Base-by-base conservation (phyloP, 2,888 invertebrate genomes). In the Orchesella flavescens region DNA sequence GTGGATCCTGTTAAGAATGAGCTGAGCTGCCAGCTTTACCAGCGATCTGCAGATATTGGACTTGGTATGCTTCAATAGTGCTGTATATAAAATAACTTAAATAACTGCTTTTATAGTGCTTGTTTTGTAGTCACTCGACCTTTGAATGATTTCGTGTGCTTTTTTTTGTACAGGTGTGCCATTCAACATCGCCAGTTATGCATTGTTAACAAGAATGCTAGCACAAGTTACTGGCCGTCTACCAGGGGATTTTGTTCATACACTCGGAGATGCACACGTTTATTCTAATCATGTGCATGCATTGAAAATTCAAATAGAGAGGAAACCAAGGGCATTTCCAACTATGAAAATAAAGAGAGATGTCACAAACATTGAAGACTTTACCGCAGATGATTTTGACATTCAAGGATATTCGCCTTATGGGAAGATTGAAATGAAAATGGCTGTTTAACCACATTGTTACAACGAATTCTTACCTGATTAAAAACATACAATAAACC, bases 31-130 rank as follows among this genome's bases (percentile, higher is more conserved):
- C 94, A 97, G 88, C 90, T 99, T 87, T 98, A 98, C 90, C 99
- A 99, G 90, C 93, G 99, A 86, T 98, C 98, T 88, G 99, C 97
- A 9, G 99, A 99, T 90, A 96, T 99, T 95, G 98, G 98, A 1
- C 92, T 99, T 1, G 99, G 99, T n/a, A 97, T 34, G 65, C 15
- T 9, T 65, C 9, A 65, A 63, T 12, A 63, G 63, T 57, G 15
- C 12, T 46, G 13, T 13, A 46, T 46, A 46, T 46, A n/a, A n/a
- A n/a, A n/a, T n/a, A n/a, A n/a, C n/a, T n/a, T n/a, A n/a, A n/a
- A n/a, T n/a, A n/a, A n/a, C n/a, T n/a, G n/a, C n/a, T n/a, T n/a
- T n/a, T n/a, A n/a, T n/a, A n/a, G n/a, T n/a, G n/a, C n/a, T n/a
- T n/a, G n/a, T n/a, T n/a, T n/a, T n/a, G n/a, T n/a, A n/a, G n/a